phyloP scores from a whole-genome alignment of 2,888 invertebrate species.

The Hypomecis atomaria region DNA sequence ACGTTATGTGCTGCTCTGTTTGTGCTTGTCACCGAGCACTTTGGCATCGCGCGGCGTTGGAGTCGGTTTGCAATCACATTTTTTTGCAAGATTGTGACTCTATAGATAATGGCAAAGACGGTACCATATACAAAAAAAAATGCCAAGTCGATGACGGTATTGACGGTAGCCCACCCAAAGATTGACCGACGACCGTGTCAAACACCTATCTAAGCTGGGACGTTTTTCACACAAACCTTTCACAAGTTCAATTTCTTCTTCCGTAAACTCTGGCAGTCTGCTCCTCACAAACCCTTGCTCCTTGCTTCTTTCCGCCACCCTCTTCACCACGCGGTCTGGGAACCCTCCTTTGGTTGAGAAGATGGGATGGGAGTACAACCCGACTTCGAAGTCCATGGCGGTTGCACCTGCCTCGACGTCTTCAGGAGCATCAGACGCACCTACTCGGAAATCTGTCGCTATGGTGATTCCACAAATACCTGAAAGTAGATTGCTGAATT shows the following conservation, averaged over 20 bases:
- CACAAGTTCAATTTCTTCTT: constrained; percentile 65
- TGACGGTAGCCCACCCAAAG: too few species aligned
- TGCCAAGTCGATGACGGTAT: too few species aligned
- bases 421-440: constrained; percentile 54
- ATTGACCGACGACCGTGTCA: too few species aligned
- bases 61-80: too few species aligned
- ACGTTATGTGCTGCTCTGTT: too few species aligned
- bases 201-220: too few species aligned
- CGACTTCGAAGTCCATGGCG: constrained; percentile 65
- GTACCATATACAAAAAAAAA: too few species aligned
- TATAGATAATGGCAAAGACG: too few species aligned
- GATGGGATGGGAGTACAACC: constrained; percentile 77
- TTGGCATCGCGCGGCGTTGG: too few species aligned
- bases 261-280: constrained; percentile 75
- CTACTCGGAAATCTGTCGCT: constrained; percentile 65
- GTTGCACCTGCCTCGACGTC: constrained; percentile 61
- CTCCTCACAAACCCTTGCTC: constrained; percentile 74
- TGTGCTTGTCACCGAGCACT: too few species aligned
- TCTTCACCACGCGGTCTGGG: constrained; percentile 69
- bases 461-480: constrained; percentile 68
- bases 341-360: constrained; percentile 76
- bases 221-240: constrained; percentile 53
- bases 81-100: too few species aligned
- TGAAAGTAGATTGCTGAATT: constrained; percentile 34
- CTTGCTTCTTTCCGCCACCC: constrained; percentile 71